These are phyloP conservation scores for Dolichoris vasculosae DNA, from an alignment of 1,140 invertebrate species.

Conservation along the genomic window DNA sequence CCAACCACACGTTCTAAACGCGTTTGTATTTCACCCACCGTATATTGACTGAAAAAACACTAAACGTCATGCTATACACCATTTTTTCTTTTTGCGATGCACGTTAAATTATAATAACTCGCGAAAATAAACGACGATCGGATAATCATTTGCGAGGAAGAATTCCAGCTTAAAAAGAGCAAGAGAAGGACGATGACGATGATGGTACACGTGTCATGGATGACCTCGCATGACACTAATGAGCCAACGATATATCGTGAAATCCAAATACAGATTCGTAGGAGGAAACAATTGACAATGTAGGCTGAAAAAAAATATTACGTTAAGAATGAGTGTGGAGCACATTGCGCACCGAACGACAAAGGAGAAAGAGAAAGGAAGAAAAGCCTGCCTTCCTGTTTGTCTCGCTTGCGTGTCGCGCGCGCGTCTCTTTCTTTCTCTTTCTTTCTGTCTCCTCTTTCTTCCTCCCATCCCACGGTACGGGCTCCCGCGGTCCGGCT, in stretches of 20 bases:
- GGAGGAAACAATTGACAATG: neutral
- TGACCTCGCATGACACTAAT: too few relatives aligned
- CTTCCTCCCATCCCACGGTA: too few relatives aligned
- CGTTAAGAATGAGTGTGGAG: neutral
- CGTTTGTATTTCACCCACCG: neutral
- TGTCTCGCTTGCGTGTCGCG: neutral
- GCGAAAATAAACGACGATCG: neutral
- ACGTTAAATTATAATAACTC: neutral
- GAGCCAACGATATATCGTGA: neutral
- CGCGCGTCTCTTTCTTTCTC: neutral
- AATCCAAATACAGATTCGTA: neutral
- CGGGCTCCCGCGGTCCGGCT: neutral
- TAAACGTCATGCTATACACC: too few relatives aligned
- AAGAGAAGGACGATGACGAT: neutral
- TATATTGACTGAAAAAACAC: neutral
- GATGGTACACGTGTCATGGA: too few relatives aligned
- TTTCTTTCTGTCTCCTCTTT: too few relatives aligned
- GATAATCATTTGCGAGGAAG: neutral
- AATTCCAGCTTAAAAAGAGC: neutral
- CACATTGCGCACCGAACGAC: neutral
- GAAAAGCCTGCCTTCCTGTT: constrained; percentile 28
- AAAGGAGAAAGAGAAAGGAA: neutral
- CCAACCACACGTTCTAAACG: neutral
- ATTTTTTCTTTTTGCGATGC: too few relatives aligned
- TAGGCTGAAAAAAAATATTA: neutral